Conservation (phyloP, 2,888 invertebrate species). For the Serrognathus titanus region DNA sequence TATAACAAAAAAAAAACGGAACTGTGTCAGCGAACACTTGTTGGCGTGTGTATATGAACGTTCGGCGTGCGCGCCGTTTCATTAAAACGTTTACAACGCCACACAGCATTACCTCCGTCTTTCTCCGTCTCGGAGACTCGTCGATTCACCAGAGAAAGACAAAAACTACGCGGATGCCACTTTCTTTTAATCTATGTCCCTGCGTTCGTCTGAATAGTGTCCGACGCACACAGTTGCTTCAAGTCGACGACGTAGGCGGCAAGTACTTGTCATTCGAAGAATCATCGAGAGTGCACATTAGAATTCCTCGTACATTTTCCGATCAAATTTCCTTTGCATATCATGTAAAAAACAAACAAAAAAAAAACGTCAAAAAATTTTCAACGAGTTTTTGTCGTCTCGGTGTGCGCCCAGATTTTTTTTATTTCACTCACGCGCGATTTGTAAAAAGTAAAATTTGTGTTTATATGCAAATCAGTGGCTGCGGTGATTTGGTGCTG, state of each 20-base stretch:
- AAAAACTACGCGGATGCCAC: constrained; percentile 30
- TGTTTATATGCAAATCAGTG: no score
- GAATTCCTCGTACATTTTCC: no score
- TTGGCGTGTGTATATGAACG: constrained; percentile 5
- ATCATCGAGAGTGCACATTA: no score
- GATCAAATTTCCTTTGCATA: no score
- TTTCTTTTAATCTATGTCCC: constrained; percentile 25
- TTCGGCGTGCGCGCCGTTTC: constrained; percentile 5
- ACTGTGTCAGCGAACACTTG: constrained; percentile 12
- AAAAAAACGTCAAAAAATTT: no score
- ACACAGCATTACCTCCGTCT: neutral
- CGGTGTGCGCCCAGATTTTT: neutral
- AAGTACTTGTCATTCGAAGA: neutral
- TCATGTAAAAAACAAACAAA: no score
- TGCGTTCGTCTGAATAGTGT: constrained; percentile 6
- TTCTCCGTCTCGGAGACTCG: neutral
- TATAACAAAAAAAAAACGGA: neutral
- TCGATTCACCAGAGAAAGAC: neutral
- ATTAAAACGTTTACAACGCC: neutral
- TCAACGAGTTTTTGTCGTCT: neutral
- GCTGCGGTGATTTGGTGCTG: no score
- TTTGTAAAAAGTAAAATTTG: neutral
- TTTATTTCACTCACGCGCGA: neutral
- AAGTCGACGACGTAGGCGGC: constrained; percentile 12
- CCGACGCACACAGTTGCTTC: constrained; percentile 10